Conservation (phyloP, 2,888 invertebrate genomes). For the Atrina japonica region DNA sequence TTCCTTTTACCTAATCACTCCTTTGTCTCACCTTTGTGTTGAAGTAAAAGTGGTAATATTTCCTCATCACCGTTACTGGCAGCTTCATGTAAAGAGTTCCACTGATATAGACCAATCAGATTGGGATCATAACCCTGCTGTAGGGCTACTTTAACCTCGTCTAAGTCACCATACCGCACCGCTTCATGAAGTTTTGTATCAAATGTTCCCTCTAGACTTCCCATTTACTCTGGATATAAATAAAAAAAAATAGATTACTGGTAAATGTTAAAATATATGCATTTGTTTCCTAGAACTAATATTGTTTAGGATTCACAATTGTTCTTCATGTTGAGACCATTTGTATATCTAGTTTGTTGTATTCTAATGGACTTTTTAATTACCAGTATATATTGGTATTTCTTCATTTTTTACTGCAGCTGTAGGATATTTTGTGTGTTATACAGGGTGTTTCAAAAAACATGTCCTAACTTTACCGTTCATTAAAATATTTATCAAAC, state of each 20-base stretch:
- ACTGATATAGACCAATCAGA: constrained; percentile 74
- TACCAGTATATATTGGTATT: too few species aligned
- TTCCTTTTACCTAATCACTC: too few species aligned
- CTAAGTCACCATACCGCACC: constrained; percentile 71
- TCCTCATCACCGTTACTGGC: constrained; percentile 72
- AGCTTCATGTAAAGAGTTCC: constrained; percentile 77
- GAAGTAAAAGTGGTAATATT: constrained; percentile 67
- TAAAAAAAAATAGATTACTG: constrained; percentile 6
- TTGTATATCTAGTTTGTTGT: too few species aligned
- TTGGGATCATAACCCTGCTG: constrained; percentile 71
- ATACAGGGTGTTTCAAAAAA: too few species aligned
- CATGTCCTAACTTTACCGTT: too few species aligned
- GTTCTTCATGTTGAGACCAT: too few species aligned
- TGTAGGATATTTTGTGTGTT: too few species aligned
- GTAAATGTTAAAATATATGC: constrained; percentile 1
- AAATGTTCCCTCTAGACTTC: constrained; percentile 60
- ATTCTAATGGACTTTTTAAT: too few species aligned
- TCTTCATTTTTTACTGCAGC: too few species aligned
- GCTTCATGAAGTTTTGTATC: constrained; percentile 75
- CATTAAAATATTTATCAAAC: too few species aligned
- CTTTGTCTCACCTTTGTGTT: constrained; percentile 62
- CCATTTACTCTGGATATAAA: constrained; percentile 44
- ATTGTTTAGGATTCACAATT: too few species aligned
- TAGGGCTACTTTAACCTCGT: constrained; percentile 67
- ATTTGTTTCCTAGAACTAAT: not conserved